Evolutionary conservation across 23 tunicate species (phyloP).

Genomic region (Clavelina lepadiformis): DNA sequence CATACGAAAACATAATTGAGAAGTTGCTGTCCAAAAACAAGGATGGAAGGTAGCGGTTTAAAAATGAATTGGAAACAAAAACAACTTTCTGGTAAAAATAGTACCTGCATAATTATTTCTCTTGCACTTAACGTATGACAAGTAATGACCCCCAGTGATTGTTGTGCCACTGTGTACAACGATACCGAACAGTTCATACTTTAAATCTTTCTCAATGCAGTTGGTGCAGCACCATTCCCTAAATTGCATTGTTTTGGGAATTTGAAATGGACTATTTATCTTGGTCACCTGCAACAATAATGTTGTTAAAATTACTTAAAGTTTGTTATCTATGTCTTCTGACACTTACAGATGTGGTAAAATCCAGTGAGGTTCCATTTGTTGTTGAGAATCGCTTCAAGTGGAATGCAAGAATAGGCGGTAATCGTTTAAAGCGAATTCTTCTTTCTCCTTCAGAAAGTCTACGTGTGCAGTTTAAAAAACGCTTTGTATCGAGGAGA

Average conservation of each 20-base stretch:
- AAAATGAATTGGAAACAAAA: too few relatives aligned
- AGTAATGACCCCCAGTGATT: slow-evolving; percentile 62
- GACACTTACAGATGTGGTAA: too few relatives aligned
- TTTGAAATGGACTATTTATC: slow-evolving; percentile 41
- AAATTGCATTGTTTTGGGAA: slow-evolving; percentile 25
- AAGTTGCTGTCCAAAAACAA: not conserved
- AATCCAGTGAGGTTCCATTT: too few relatives aligned
- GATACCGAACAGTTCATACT: slow-evolving; percentile 48
- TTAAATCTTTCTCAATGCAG: slow-evolving; percentile 6
- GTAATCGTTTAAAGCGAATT: slow-evolving; percentile 34
- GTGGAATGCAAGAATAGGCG: slow-evolving; percentile 59
- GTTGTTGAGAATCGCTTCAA: slow-evolving; percentile 58
- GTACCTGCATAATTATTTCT: not conserved
- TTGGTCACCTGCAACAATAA: slow-evolving; percentile 29
- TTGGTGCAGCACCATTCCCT: slow-evolving; percentile 35
- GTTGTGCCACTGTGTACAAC: slow-evolving; percentile 61
- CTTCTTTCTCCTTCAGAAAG: slow-evolving; percentile 59
- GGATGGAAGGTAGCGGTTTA: too few relatives aligned
- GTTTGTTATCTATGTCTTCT: not conserved
- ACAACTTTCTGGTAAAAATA: too few relatives aligned
- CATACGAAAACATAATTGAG: not conserved
- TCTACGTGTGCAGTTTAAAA: slow-evolving; percentile 12
- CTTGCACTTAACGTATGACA: slow-evolving; percentile 45
- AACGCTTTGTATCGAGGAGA: too few relatives aligned
- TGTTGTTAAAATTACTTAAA: not conserved